A percentile compares a stretch with the other conserved stretches of the same genome.
Evolutionary conservation across 2,888 invertebrate genomes (phyloP).

Genomic region (Junonia oenone): DNA sequence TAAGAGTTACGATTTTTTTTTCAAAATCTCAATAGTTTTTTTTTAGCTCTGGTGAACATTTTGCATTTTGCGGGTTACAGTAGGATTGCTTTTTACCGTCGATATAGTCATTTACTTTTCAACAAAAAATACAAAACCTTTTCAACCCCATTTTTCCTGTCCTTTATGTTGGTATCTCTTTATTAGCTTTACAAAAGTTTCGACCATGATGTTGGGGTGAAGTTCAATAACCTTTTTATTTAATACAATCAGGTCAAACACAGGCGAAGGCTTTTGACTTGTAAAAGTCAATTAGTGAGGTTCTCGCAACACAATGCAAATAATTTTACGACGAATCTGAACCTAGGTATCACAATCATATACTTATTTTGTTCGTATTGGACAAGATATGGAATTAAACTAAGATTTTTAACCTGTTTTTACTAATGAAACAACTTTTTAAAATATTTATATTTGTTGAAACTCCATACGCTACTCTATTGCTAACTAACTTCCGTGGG

Average conservation of each 20-base stretch:
- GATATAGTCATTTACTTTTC: not conserved
- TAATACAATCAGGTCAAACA: not conserved
- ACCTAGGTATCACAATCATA: not conserved
- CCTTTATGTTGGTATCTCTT: not conserved
- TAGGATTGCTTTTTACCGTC: no score
- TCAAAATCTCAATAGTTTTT: no score
- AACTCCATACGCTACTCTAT: no score
- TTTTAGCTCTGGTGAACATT: no score
- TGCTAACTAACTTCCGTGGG: no score
- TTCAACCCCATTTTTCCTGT: not conserved
- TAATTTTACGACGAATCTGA: not conserved
- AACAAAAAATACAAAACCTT: not conserved
- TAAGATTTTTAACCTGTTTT: no score
- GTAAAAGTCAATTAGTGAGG: not conserved
- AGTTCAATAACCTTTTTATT: not conserved
- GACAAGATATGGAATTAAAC: not conserved
- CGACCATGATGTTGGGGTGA: not conserved
- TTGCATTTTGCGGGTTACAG: no score
- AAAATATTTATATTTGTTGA: no score
- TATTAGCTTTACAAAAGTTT: slow-evolving; percentile 1
- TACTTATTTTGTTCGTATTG: not conserved
- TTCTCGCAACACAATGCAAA: not conserved
- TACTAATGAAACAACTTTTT: no score
- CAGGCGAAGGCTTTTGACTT: not conserved
- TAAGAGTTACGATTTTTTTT: no score